These are phyloP conservation scores for Sinelater perroti DNA, from an alignment of 2,888 invertebrate species.

Conservation along the genomic window DNA sequence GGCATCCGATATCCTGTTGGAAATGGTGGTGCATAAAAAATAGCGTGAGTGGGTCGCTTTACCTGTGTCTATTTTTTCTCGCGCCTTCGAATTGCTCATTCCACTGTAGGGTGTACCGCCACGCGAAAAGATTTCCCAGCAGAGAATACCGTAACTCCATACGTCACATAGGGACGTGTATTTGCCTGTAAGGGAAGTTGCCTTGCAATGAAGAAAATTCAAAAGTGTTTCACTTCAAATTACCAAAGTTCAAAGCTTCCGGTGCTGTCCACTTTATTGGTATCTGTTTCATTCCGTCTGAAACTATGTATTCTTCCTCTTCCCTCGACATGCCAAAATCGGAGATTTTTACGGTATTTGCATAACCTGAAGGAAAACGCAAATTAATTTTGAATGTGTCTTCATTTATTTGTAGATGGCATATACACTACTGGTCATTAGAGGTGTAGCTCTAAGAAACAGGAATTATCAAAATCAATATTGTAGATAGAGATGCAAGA, in stretches of 20 bases:
- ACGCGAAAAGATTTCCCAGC: conserved; percentile 96
- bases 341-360: conserved; percentile 92
- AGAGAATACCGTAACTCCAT: conserved; percentile 95
- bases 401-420: too few species aligned
- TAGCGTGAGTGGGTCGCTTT: conserved; percentile 39
- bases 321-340: conserved; percentile 98
- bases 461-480: too few species aligned
- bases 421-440: too few species aligned
- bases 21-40: not conserved
- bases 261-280: conserved; percentile 99
- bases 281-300: conserved; percentile 98
- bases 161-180: conserved; percentile 96
- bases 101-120: conserved; percentile 95
- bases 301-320: conserved; percentile 96
- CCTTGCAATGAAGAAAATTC: conserved; percentile 10
- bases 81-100: conserved; percentile 90
- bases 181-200: conserved; percentile 69
- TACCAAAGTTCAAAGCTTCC: conserved; percentile 93
- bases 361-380: conserved; percentile 68
- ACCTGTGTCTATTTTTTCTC: conserved; percentile 95
- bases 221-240: too few species aligned
- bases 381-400: too few species aligned
- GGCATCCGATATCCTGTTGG: conserved; percentile 89
- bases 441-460: too few species aligned
- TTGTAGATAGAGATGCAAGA: too few species aligned